Conservation (phyloP, 1,140 invertebrate species). For the Octopus bimaculoides region DNA sequence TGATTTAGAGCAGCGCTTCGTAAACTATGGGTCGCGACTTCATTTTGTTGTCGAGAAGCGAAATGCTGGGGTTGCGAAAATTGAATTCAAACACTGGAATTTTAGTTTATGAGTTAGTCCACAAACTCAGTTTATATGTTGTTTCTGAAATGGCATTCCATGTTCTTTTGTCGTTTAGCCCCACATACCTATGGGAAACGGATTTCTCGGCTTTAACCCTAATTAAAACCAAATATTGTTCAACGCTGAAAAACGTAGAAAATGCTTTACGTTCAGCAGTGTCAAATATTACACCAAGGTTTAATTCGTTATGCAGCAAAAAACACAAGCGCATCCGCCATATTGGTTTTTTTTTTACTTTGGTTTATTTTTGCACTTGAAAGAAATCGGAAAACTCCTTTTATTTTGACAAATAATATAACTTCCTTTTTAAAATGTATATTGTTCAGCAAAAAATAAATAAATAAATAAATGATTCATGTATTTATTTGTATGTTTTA, state of each 20-base stretch:
- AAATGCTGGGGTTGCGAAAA: conserved; percentile 1
- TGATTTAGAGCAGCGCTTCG: background rate
- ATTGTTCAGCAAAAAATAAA: conserved; percentile 12
- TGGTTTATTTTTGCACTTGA: conserved; percentile 6
- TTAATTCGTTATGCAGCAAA: conserved; percentile 13
- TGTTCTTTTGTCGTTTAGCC: conserved; percentile 3
- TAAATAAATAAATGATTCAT: conserved; percentile 4
- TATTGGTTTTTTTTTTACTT: background rate
- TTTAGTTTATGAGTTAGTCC: background rate
- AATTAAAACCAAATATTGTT: conserved; percentile 3
- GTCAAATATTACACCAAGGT: conserved; percentile 9
- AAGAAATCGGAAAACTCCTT: conserved; percentile 1
- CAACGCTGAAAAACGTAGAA: conserved; percentile 6
- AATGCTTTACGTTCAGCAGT: background rate
- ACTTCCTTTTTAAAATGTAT: background rate
- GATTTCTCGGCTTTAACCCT: background rate
- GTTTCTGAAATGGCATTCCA: conserved; percentile 4
- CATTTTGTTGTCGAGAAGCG: background rate
- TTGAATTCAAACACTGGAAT: background rate
- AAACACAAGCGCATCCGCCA: background rate
- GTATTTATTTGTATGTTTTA: background rate
- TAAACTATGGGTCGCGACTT: background rate
- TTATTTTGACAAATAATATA: conserved; percentile 7
- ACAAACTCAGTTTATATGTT: background rate
- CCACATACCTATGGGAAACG: background rate